Base-by-base conservation (phyloP, 2,797 vertebrate species). In the Pyrocephalus nanus region DNA sequence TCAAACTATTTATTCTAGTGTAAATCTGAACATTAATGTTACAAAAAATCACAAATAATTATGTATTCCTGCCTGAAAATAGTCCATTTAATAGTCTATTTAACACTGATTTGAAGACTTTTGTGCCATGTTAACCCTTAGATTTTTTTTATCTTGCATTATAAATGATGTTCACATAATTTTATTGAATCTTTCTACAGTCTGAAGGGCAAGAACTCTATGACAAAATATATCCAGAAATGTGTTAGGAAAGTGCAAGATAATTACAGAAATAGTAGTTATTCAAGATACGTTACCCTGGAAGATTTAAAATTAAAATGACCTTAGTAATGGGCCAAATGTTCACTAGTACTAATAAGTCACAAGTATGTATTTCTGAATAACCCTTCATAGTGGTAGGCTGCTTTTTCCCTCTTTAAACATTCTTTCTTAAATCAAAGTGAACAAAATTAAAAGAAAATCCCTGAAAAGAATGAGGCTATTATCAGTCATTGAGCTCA, bases 401-500 rank as follows among this genome's bases (percentile, higher is more conserved):
- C 72, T 86, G 15, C 3, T 76, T 80, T 91, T 76, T 15, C 4
- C 27, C 10, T 69, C 40, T 91, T 88, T 91, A 87, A 90, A n/a
- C n/a, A n/a, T 45, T 89, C 43, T 47, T 50, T 87, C 23, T 96
- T 55, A 66, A 96, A 96, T 95, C 53, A 88, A 91, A 96, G 58
- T 25, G 19, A 95, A 88, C 92, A 94, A 95, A 94, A 82, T 76
- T 61, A 92, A 95, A 96, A 95, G 38, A 90, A 96, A 95, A 95
- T 43, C 58, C 61, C 78, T 97, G 90, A 91, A 96, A 96, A 97
- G 90, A 96, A 95, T 94, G 55, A 97, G 92, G 70, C 97, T 97
- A 97, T 97, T 97, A 97, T 97, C 93, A 95, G 79, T 88, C 93
- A 95, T 82, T 97, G 94, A 97, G 93, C 96, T 98, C 96, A 97